A percentile compares a stretch with the other conserved stretches of the same genome.
Evolutionary conservation across 2,113 vertebrate species (phyloP).

Genomic region (Leptodactylus fuscus): DNA sequence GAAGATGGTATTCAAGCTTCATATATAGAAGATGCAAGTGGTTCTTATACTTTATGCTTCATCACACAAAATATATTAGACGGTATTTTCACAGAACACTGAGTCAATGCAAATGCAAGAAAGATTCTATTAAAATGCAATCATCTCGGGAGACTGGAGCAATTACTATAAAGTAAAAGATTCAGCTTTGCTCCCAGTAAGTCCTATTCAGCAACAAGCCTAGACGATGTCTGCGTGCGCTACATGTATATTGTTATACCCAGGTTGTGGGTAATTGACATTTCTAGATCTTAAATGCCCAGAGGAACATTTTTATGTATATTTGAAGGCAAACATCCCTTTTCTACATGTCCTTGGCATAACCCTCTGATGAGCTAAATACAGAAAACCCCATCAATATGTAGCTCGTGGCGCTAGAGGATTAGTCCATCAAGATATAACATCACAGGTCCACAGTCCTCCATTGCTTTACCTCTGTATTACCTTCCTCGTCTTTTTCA

Average conservation of each 20-base stretch:
- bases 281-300: neutral
- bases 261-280: neutral
- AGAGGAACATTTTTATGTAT: neutral
- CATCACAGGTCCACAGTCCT: neutral
- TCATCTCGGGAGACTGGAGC: neutral
- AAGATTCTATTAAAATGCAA: neutral
- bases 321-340: neutral
- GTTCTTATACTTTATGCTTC: neutral
- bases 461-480: neutral
- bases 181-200: neutral
- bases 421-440: neutral
- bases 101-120: neutral
- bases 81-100: neutral
- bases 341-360: neutral
- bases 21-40: neutral
- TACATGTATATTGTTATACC: neutral
- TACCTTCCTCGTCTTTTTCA: neutral
- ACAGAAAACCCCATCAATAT: neutral
- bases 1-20: neutral
- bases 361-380: too few relatives aligned
- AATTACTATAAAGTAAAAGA: neutral
- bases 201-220: neutral
- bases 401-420: neutral
- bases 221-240: neutral
- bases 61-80: neutral